Evolutionary conservation across 2,113 vertebrate genomes (phyloP).

Genomic region (Brachyistius frenatus): DNA sequence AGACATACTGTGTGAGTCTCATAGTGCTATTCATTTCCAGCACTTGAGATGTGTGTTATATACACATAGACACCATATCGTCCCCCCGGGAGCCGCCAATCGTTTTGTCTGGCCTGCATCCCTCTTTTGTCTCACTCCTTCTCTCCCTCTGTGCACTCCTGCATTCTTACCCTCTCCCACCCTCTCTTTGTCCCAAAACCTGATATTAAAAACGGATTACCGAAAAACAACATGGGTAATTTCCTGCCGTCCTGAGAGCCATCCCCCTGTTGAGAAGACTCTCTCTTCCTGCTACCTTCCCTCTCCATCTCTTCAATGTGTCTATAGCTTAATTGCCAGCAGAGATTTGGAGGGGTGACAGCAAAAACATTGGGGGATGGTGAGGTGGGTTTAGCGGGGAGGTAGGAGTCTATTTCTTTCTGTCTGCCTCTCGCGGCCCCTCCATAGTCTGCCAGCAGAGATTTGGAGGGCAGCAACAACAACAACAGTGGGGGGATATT

Average conservation of each 20-base stretch:
- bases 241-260: constrained; percentile 72
- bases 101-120: constrained; percentile 72
- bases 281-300: constrained; percentile 26
- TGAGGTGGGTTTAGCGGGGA: constrained; percentile 13
- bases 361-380: constrained; percentile 54
- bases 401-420: constrained; percentile 47
- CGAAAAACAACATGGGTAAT: constrained; percentile 70
- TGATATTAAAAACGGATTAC: constrained; percentile 84
- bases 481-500: constrained; percentile 43
- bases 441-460: constrained; percentile 48
- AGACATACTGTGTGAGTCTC: constrained; percentile 43
- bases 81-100: constrained; percentile 59
- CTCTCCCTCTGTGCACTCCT: constrained; percentile 22
- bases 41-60: constrained; percentile 67
- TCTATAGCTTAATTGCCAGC: constrained; percentile 12
- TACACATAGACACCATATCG: constrained; percentile 61
- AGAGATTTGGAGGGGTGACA: constrained; percentile 60
- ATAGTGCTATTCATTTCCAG: constrained; percentile 62
- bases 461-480: constrained; percentile 64
- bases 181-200: constrained; percentile 62
- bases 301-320: constrained; percentile 5
- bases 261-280: constrained; percentile 41
- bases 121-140: constrained; percentile 63
- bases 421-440: constrained; percentile 39
- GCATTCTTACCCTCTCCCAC: constrained; percentile 32